These are phyloP conservation scores for Archilochus colubris DNA, from an alignment of 2,113 vertebrate species.

Conservation along the genomic window DNA sequence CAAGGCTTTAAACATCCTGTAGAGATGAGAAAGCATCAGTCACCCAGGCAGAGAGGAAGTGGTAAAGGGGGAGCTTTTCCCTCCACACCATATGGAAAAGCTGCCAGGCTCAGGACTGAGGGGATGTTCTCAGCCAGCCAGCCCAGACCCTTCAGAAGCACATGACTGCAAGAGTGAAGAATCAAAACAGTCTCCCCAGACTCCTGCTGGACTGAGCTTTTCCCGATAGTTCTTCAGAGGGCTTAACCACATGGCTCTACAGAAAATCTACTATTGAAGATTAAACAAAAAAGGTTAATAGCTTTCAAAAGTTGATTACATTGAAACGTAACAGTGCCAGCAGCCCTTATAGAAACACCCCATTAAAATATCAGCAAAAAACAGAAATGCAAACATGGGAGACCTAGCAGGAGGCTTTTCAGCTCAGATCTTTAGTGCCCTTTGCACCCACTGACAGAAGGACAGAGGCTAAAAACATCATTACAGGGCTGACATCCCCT, in stretches of 20 bases:
- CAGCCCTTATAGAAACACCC: conserved; percentile 16
- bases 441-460: not conserved
- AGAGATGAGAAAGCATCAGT: not conserved
- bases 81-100: not conserved
- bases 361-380: conserved; percentile 34
- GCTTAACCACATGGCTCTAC: not conserved
- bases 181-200: not conserved
- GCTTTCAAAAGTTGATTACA: conserved; percentile 32
- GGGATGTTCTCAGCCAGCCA: not conserved
- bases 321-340: not conserved
- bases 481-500: not conserved
- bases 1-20: not conserved
- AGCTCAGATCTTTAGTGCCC: not conserved
- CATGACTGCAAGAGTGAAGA: not conserved
- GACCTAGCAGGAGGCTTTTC: not conserved
- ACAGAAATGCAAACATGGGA: not conserved
- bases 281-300: not conserved
- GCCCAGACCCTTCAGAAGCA: not conserved
- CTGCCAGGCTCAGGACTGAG: not conserved
- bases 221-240: conserved; percentile 1
- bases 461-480: not conserved
- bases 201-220: not conserved
- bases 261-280: not conserved
- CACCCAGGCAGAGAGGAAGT: not conserved
- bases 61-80: not conserved